Percentiles rank a stretch among this genome's conserved stretches.
Evolutionary conservation across 2,797 vertebrate genomes (phyloP).

Genomic region (Lophotriccus pileatus): DNA sequence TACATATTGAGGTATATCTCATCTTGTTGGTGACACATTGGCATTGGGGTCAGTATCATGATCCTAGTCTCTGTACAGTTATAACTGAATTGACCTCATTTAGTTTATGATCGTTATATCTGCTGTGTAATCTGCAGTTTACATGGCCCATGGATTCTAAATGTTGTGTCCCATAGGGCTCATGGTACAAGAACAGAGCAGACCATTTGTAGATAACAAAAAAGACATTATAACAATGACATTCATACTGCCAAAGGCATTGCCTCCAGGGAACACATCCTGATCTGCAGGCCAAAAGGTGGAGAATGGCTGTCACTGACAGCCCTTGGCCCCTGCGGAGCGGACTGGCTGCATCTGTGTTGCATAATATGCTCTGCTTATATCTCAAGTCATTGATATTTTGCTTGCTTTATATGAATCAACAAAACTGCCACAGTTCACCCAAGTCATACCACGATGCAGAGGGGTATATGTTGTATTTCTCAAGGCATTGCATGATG

Average conservation of each 20-base stretch:
- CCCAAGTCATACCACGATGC: neutral
- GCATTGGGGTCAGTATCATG: neutral
- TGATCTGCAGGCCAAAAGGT: neutral
- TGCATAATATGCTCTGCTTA: neutral
- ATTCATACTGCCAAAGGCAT: neutral
- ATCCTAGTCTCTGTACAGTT: neutral
- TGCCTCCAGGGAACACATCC: neutral
- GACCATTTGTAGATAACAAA: neutral
- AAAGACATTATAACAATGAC: accelerated
- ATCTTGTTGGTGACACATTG: neutral
- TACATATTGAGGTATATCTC: neutral
- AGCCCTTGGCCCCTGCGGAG: neutral
- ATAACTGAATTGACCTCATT: neutral
- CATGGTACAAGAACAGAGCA: neutral
- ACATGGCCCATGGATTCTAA: neutral
- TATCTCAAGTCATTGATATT: neutral
- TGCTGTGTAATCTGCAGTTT: neutral
- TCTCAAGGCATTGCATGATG: neutral
- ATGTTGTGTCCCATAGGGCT: neutral
- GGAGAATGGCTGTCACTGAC: neutral
- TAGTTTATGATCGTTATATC: neutral
- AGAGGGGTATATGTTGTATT: neutral
- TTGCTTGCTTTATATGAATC: neutral
- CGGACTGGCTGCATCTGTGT: neutral
- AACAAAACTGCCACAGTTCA: neutral